These are phyloP conservation scores for Semnopithecus entellus DNA, from an alignment of 2,113 vertebrate species.

Conservation along the genomic window DNA sequence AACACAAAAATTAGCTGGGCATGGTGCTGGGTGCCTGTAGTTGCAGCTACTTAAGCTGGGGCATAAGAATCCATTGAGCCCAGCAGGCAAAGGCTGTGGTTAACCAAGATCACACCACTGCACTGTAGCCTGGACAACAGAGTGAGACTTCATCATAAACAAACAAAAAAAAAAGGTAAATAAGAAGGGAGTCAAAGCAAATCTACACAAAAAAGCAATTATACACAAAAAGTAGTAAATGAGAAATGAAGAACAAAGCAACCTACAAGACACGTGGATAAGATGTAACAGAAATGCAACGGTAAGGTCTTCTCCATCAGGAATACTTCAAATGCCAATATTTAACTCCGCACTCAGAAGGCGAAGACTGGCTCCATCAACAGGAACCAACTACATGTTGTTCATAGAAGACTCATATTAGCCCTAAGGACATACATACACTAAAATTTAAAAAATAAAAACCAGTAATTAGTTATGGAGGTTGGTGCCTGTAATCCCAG, in stretches of 20 bases:
- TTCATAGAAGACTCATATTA: neutral
- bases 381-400: neutral
- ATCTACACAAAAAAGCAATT: neutral
- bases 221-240: neutral
- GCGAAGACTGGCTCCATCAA: neutral
- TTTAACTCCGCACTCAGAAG: neutral
- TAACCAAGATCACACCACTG: too few species aligned
- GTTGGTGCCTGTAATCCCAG: too few species aligned
- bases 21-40: too few species aligned
- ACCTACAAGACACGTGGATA: neutral
- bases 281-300: neutral
- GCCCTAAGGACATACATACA: neutral
- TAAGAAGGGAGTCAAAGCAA: neutral
- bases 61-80: too few species aligned
- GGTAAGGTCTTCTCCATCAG: neutral
- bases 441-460: neutral
- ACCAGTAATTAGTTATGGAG: too few species aligned
- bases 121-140: too few species aligned
- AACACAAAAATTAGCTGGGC: too few species aligned
- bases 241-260: neutral
- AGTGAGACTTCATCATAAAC: too few species aligned
- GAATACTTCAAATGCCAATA: neutral
- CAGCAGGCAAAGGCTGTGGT: too few species aligned
- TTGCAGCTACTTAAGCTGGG: too few species aligned
- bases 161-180: too few species aligned